Evolutionary conservation across 2,888 invertebrate genomes (phyloP), one percentile per base, ranked within the genome.

Genomic region (Nasonovia ribisnigri): DNA sequence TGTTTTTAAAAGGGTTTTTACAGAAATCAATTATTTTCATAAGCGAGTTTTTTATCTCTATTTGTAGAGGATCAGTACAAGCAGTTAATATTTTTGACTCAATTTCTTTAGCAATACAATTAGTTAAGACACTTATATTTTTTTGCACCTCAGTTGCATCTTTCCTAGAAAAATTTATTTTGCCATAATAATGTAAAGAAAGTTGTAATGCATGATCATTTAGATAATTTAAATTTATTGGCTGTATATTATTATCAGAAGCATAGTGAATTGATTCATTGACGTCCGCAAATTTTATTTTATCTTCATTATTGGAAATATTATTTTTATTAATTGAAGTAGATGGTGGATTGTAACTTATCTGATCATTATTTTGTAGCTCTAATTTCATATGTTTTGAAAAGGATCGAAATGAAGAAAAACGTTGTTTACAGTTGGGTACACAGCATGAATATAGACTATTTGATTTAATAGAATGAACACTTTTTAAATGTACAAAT

Each of bases 141-240:
- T 51, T 51, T 36, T 88, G 88, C 36, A 88, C 36, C n/a, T 88
- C 54, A 24, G n/a, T 36, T 54, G 88, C 54, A 36, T 54, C 51
- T 88, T 88, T 88, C 3, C 51, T 48, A 36, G 88, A 88, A 88
- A 48, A 88, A 88, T 88, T 48, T 51, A 36, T n/a, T n/a, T 88
- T 48, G 20, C 51, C n/a, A 36, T 88, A 88, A 51, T 88, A 54
- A 16, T 36, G 13, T 36, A 48, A 51, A 16, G 54, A 51, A 20
- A 51, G 20, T 88, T 88, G n/a, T 36, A 88, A 54, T 54, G 36
- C 36, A 51, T n/a, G 36, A 51, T 48, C 13, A 26, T 88, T 88
- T 36, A 88, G 16, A 29, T 36, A 20, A 54, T n/a, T 42, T 51
- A 88, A n/a, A 88, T 88, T 88, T 84, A 84, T 43, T 84, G 84